These are phyloP conservation scores for Gallinago jamesoni DNA, from an alignment of 2,113 vertebrate genomes.

Conservation along the genomic window DNA sequence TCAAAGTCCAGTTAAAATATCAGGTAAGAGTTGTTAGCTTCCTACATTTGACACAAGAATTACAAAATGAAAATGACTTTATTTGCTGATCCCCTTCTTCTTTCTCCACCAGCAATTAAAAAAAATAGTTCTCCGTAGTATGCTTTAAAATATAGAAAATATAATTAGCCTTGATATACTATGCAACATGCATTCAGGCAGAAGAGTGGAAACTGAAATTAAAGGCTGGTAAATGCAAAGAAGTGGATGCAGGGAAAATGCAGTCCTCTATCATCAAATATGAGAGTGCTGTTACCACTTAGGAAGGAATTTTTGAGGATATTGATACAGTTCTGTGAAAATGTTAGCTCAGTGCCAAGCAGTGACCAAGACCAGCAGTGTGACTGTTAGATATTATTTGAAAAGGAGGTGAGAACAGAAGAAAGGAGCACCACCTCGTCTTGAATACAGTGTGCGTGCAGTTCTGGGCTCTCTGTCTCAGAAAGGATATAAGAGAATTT, in stretches of 20 bases:
- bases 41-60: neutral
- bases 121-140: neutral
- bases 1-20: conserved; percentile 93
- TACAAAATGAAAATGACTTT: neutral
- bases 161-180: neutral
- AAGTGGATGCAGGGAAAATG: neutral
- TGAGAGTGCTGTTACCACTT: neutral
- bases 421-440: neutral
- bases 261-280: neutral
- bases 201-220: neutral
- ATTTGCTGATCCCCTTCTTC: neutral
- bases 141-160: neutral
- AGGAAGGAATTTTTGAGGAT: neutral
- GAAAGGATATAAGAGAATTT: neutral
- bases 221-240: neutral
- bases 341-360: neutral
- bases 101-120: neutral
- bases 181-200: neutral
- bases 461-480: neutral
- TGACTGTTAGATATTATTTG: neutral
- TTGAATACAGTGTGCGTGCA: neutral
- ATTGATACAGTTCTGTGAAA: neutral
- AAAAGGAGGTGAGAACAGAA: neutral
- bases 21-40: conserved; percentile 78
- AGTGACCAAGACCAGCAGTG: neutral